Evolutionary conservation across 2,797 vertebrate species (phyloP).

Genomic region (Cryptoprocta ferox): DNA sequence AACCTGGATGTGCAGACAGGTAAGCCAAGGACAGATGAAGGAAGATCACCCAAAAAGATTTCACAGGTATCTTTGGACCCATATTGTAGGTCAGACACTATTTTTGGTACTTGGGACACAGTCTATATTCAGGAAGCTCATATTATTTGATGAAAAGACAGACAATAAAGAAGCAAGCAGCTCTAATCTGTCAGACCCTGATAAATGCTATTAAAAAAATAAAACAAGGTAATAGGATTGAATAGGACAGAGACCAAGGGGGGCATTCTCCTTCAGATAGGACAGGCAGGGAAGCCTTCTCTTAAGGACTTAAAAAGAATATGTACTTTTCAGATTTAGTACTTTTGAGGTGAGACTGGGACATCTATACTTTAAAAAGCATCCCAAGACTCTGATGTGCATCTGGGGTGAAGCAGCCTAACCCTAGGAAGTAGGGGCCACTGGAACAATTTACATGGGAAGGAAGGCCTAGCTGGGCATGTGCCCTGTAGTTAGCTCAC

Average conservation of each 20-base stretch:
- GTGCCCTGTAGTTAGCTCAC: not conserved
- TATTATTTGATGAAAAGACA: not conserved
- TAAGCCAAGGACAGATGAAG: not conserved
- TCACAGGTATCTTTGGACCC: not conserved
- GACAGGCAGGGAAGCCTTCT: not conserved
- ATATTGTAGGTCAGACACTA: not conserved
- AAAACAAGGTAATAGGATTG: not conserved
- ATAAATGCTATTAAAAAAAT: not conserved
- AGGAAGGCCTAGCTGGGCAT: not conserved
- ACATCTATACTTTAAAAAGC: not conserved
- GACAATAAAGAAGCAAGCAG: not conserved
- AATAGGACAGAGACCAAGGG: not conserved
- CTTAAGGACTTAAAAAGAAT: not conserved
- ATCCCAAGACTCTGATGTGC: not conserved
- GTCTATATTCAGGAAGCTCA: not conserved
- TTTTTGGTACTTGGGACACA: not conserved
- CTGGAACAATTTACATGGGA: too few species aligned
- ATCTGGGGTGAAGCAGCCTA: not conserved
- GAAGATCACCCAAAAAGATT: not conserved
- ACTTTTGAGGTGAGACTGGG: not conserved
- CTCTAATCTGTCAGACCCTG: not conserved
- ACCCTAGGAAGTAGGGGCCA: not conserved
- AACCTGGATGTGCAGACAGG: not conserved
- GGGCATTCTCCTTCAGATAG: not conserved
- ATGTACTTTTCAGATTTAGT: not conserved